phyloP scores from a whole-genome alignment of 1,140 invertebrate genomes.

The Fopius arisanus region DNA sequence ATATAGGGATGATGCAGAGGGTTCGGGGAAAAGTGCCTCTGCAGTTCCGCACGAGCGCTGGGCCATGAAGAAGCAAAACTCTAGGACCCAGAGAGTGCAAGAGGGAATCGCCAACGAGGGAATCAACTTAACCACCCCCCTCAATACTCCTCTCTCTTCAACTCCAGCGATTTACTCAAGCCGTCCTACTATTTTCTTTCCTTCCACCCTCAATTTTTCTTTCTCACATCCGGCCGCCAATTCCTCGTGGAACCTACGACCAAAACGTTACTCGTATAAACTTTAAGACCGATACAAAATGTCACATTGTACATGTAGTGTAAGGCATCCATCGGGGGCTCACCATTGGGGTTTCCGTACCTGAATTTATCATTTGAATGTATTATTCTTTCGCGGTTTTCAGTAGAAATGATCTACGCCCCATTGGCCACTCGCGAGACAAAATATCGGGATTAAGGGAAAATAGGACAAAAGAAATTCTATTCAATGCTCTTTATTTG shows the following conservation, averaged over 20 bases:
- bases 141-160: neutral
- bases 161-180: constrained; percentile 19
- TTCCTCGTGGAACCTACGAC: neutral
- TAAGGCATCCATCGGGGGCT: neutral
- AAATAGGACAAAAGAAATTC: too few relatives aligned
- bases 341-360: constrained; percentile 3
- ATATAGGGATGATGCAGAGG: neutral
- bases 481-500: too few relatives aligned
- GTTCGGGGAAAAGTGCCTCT: neutral
- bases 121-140: neutral
- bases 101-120: constrained; percentile 24
- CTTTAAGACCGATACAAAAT: constrained; percentile 19
- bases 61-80: constrained; percentile 26
- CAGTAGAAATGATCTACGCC: too few relatives aligned
- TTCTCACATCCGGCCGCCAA: neutral
- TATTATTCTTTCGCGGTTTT: neutral
- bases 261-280: constrained; percentile 22
- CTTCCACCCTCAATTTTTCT: neutral
- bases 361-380: neutral
- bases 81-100: constrained; percentile 12
- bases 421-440: neutral
- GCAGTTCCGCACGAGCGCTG: constrained; percentile 27
- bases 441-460: too few relatives aligned
- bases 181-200: neutral
- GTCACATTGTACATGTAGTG: neutral